Percentiles rank a stretch among this genome's conserved stretches.
Conservation (phyloP, 2,797 vertebrate species). For the Apodemus agrarius region DNA sequence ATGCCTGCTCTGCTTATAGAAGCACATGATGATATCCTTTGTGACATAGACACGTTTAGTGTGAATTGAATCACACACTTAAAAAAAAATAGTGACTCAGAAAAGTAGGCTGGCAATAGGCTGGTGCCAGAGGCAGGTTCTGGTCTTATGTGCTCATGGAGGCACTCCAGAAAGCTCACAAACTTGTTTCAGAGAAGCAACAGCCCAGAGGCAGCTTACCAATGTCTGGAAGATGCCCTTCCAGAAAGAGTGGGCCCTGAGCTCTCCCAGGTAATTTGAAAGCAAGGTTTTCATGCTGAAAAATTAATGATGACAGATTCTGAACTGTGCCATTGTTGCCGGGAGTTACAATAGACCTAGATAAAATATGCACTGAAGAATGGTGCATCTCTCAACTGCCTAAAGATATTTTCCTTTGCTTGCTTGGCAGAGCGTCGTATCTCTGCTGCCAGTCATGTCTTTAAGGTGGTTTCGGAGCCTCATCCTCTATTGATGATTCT, state of each 20-base stretch:
- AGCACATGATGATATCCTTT: neutral
- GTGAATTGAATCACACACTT: conserved; percentile 48
- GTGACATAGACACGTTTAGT: conserved; percentile 22
- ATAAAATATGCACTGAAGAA: neutral
- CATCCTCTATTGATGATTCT: rapidly evolving
- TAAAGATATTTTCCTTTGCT: conserved; percentile 35
- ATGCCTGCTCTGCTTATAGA: conserved; percentile 45
- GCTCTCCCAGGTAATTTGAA: conserved; percentile 15
- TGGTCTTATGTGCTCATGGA: neutral
- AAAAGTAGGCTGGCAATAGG: conserved; percentile 3
- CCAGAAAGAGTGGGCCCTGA: neutral
- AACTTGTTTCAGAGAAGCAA: conserved; percentile 13
- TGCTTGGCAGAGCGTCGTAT: neutral
- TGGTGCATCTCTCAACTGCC: neutral
- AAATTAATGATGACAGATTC: conserved; percentile 10
- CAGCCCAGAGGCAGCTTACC: neutral
- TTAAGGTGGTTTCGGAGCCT: neutral
- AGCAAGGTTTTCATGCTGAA: neutral
- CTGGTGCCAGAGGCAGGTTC: neutral
- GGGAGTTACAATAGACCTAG: neutral
- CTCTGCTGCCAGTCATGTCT: neutral
- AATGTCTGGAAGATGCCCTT: neutral
- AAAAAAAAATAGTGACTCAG: conserved; percentile 34
- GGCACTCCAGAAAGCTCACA: neutral
- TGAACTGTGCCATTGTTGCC: neutral